Conservation (phyloP, 2,113 vertebrate genomes). For the Pomatorhinus ruficollis region DNA sequence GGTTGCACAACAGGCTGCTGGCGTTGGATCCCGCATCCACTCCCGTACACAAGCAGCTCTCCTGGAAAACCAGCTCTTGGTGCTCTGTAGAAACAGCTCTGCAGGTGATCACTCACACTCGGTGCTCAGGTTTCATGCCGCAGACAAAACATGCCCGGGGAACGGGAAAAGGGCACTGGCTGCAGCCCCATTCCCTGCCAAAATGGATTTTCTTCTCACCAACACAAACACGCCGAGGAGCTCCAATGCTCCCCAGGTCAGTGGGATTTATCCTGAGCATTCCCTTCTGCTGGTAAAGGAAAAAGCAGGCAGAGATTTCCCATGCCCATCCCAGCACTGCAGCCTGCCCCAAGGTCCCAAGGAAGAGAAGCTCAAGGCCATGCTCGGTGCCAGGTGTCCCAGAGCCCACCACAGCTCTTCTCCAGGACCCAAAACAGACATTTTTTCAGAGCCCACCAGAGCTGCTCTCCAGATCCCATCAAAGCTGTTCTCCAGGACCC, state of each 20-base stretch:
- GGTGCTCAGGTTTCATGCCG: neutral
- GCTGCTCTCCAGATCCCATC: rapidly evolving
- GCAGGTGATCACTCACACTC: neutral
- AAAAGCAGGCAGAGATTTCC: neutral
- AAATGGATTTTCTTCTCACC: neutral
- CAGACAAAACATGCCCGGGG: neutral
- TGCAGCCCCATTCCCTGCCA: neutral
- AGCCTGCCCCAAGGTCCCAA: neutral
- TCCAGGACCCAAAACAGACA: neutral
- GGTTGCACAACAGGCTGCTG: neutral
- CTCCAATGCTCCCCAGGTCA: neutral
- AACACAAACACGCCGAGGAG: neutral
- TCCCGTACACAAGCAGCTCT: neutral
- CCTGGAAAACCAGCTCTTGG: rapidly evolving
- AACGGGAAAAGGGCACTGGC: rapidly evolving
- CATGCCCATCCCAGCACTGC: rapidly evolving
- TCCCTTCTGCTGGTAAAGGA: neutral
- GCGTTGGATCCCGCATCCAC: neutral
- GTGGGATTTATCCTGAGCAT: neutral
- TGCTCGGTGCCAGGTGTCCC: rapidly evolving
- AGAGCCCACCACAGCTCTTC: rapidly evolving
- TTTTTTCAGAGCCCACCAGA: rapidly evolving
- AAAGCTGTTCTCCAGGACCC: neutral
- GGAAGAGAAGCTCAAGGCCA: neutral
- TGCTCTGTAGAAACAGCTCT: neutral